Evolutionary conservation across 2,888 invertebrate genomes (phyloP).

Genomic region (Parochlus steinenii): DNA sequence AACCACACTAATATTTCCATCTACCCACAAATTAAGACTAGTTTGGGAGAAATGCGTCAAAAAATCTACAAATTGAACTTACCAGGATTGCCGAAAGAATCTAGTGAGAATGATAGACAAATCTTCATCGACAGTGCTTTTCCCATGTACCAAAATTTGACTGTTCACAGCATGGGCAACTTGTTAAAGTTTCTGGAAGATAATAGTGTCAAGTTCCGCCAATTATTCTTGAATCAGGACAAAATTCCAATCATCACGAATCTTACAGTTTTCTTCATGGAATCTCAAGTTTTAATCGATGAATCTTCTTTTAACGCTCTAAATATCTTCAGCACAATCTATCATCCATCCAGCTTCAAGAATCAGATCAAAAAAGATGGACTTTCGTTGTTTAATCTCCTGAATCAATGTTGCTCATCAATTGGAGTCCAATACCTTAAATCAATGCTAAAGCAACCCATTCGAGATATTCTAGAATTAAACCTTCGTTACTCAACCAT

Average conservation of each 20-base stretch:
- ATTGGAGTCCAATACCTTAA: constrained; percentile 15
- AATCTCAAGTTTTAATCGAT: constrained; percentile 40
- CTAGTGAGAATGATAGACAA: constrained; percentile 11
- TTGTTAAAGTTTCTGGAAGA: constrained; percentile 15
- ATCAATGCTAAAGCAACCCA: constrained; percentile 15
- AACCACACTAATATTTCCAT: constrained; percentile 13
- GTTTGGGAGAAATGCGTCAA: constrained; percentile 11
- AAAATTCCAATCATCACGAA: constrained; percentile 14
- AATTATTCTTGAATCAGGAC: constrained; percentile 13
- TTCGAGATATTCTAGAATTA: constrained; percentile 13
- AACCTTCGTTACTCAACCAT: constrained; percentile 14
- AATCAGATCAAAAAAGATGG: constrained; percentile 36
- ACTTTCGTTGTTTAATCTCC: constrained; percentile 19
- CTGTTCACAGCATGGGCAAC: constrained; percentile 15
- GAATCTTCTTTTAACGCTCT: constrained; percentile 42
- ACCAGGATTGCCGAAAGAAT: constrained; percentile 15
- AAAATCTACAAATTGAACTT: constrained; percentile 13
- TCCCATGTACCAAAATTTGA: constrained; percentile 15
- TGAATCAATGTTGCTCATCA: constrained; percentile 15
- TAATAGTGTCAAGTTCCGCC: constrained; percentile 13
- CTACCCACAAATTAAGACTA: constrained; percentile 14
- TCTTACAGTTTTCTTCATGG: constrained; percentile 25
- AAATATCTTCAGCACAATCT: constrained; percentile 43
- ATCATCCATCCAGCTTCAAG: constrained; percentile 49
- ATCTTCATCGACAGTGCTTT: constrained; percentile 15